These are phyloP conservation scores for Phlogophora meticulosa DNA, from an alignment of 2,888 invertebrate species.

Conservation along the genomic window DNA sequence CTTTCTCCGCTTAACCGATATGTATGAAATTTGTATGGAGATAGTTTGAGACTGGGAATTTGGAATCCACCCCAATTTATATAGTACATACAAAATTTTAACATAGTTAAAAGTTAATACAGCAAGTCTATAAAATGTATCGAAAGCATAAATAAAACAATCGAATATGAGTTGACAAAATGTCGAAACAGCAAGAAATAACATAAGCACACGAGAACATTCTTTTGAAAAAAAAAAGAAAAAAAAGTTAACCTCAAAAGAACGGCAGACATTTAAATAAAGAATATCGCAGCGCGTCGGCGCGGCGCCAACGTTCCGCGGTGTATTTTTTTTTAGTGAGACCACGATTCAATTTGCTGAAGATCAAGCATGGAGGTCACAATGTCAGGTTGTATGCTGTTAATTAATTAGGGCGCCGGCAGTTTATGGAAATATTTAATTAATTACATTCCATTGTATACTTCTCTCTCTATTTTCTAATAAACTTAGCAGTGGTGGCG, in stretches of 20 bases:
- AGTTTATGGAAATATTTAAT: constrained; percentile 26
- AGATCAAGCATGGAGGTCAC: constrained; percentile 81
- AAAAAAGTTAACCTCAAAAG: constrained; percentile 70
- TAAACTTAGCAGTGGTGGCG: no score
- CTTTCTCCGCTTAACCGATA: no score
- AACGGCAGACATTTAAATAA: constrained; percentile 85
- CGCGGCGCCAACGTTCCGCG: constrained; percentile 89
- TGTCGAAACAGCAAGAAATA: constrained; percentile 67
- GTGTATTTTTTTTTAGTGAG: constrained; percentile 86
- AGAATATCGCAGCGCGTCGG: constrained; percentile 87
- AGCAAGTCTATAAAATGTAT: constrained; percentile 30
- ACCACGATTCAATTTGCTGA: constrained; percentile 88
- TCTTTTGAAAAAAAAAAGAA: constrained; percentile 68
- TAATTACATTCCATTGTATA: background rate
- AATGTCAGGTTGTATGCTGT: constrained; percentile 67
- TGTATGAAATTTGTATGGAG: no score
- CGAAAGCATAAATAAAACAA: constrained; percentile 57
- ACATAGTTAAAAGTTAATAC: background rate
- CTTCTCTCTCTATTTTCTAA: no score
- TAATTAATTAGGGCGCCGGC: constrained; percentile 62
- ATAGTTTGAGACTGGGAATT: no score
- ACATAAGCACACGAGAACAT: constrained; percentile 71
- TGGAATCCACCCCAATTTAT: no score
- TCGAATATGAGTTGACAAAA: constrained; percentile 63
- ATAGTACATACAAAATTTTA: background rate